Conservation (phyloP, 2,888 invertebrate species). For the Steinernema carpocapsae region DNA sequence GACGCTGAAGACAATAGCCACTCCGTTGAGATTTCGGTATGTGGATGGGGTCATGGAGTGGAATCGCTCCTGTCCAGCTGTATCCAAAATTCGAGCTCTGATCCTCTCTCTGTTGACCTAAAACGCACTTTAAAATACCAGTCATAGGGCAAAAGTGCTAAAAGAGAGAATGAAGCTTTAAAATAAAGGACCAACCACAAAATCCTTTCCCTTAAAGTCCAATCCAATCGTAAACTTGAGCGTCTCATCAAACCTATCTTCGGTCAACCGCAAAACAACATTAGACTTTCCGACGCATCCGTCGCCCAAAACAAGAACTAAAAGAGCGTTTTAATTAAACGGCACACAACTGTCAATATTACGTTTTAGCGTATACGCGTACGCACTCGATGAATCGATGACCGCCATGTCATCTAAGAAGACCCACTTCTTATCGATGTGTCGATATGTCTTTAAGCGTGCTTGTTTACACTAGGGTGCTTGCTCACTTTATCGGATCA, state of each 20-base stretch:
- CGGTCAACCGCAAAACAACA: neutral
- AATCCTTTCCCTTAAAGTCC: neutral
- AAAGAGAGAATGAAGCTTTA: neutral
- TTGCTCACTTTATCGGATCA: no score
- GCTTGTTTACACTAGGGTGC: neutral
- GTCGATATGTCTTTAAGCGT: neutral
- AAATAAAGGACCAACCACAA: neutral
- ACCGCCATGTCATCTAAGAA: neutral
- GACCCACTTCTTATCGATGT: neutral
- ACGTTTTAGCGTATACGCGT: constrained; percentile 18
- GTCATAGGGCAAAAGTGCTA: neutral
- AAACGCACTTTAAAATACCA: neutral
- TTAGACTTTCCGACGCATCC: constrained; percentile 18
- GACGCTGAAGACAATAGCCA: constrained; percentile 1
- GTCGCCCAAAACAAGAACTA: constrained; percentile 15
- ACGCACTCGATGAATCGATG: neutral
- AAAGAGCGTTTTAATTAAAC: neutral
- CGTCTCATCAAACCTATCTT: constrained; percentile 4
- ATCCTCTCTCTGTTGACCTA: constrained; percentile 2
- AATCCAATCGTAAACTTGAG: constrained; percentile 23
- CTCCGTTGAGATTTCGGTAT: constrained; percentile 11
- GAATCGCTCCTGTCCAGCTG: constrained; percentile 23
- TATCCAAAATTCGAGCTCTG: neutral
- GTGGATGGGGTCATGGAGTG: constrained; percentile 18
- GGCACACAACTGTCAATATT: no score